Evolutionary conservation across 2,113 vertebrate genomes (phyloP).

Genomic region (Mesitornis unicolor): DNA sequence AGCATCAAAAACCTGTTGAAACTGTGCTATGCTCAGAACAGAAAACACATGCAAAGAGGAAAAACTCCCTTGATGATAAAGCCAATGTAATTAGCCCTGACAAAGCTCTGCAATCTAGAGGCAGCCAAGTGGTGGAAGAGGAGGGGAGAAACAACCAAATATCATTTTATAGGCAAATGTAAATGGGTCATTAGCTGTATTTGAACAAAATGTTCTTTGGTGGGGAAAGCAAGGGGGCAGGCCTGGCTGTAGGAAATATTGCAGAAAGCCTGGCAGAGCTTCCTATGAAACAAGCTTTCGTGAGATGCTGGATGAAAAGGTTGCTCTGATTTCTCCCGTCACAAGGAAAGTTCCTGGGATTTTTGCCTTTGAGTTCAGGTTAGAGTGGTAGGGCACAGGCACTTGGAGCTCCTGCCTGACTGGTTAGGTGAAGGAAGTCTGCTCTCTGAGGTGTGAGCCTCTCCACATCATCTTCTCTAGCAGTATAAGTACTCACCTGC

Average conservation of each 20-base stretch:
- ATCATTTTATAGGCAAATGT: not conserved
- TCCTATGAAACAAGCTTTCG: not conserved
- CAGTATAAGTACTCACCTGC: not conserved
- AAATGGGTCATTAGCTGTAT: conserved; percentile 20
- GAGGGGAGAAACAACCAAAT: not conserved
- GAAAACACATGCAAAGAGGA: conserved; percentile 33
- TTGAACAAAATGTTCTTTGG: conserved; percentile 22
- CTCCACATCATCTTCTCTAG: not conserved
- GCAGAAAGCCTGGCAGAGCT: not conserved
- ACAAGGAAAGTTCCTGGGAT: not conserved
- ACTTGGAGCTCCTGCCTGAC: not conserved
- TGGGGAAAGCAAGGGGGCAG: not conserved
- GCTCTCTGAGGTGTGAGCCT: not conserved
- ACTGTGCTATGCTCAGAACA: not conserved
- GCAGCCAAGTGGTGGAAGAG: not conserved
- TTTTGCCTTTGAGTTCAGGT: not conserved
- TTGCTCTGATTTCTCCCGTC: not conserved
- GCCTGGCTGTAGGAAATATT: not conserved
- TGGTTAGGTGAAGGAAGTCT: not conserved
- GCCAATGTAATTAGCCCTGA: not conserved
- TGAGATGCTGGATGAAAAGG: not conserved
- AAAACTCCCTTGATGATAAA: not conserved
- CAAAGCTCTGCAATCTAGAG: not conserved
- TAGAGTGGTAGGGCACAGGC: no score
- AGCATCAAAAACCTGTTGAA: conserved; percentile 40